Base-by-base conservation (phyloP, 2,888 invertebrate species). In the Cerastoderma edule region DNA sequence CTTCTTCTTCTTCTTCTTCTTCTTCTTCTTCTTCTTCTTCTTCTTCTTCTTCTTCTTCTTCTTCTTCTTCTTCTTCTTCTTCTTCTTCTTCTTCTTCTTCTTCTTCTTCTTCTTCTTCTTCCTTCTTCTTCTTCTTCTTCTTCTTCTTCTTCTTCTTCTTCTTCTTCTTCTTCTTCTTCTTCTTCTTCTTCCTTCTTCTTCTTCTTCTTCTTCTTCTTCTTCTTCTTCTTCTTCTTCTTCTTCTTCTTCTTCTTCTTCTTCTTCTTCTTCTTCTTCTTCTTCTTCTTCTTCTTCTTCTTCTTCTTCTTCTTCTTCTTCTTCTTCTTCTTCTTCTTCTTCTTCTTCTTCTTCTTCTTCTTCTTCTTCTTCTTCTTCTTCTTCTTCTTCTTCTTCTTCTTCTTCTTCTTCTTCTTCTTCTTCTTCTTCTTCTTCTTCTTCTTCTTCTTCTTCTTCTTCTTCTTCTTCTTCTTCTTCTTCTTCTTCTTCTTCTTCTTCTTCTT, bases 341-440 rank as follows among this genome's bases (percentile, higher is more conserved):
- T 53, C 22, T 53, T 22, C 53, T 53, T 22, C 19, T 22, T 22
- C 22, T 53, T 53, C 53, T 22, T 53, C 53, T 53, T 22, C 53
- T 44, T 44, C 44, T 44, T 44, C 44, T 19, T 44, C 19, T 44
- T 44, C 10, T 19, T 13, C 19, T 44, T 44, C 19, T 10, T 44
- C 10, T 10, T 44, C 44, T 44, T 44, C 44, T 44, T 44, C 44
- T 44, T 44, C 13, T 44, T 13, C 44, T 13, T 44, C 10, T 44
- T 13, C 13, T 19, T 44, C 44, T 44, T 19, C 44, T 13, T 10
- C 44, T 44, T 44, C 44, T 44, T 44, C 22, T 53, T 19, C 13
- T 22, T 10, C 19, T 53, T 53, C 53, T 19, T 19, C 53, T 53
- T 10, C 22, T 53, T 19, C 19, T 53, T 10, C 53, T 22, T 53